Conservation (phyloP, 2,888 invertebrate genomes). For the Phalera bucephala region DNA sequence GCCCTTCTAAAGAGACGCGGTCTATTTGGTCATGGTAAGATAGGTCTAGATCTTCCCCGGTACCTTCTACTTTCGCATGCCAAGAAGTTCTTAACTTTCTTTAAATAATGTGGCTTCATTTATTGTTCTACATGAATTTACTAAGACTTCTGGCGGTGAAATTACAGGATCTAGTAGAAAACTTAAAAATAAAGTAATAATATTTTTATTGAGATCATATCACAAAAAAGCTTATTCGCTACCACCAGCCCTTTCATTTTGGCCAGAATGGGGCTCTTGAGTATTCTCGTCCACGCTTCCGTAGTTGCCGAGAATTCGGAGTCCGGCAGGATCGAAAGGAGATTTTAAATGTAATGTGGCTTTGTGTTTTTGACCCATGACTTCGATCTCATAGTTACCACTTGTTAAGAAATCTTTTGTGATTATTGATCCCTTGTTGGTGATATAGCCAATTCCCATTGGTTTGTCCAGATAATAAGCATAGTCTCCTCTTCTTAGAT, state of each 20-base stretch:
- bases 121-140: too few species aligned
- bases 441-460: slow-evolving; percentile 84
- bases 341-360: slow-evolving; percentile 88
- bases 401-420: slow-evolving; percentile 86
- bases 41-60: too few species aligned
- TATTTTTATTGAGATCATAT: slow-evolving; percentile 50
- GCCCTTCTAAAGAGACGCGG: too few species aligned
- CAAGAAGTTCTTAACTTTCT: too few species aligned
- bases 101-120: too few species aligned
- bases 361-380: slow-evolving; percentile 88
- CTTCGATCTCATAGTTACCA: slow-evolving; percentile 91
- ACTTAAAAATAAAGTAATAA: too few species aligned
- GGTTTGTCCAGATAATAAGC: slow-evolving; percentile 83
- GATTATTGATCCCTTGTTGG: slow-evolving; percentile 82
- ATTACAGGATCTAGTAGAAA: too few species aligned
- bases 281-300: slow-evolving; percentile 65
- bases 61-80: too few species aligned
- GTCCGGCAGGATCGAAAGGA: slow-evolving; percentile 92
- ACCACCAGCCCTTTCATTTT: slow-evolving; percentile 75
- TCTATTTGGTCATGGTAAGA: too few species aligned
- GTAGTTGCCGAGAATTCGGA: slow-evolving; percentile 88
- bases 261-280: slow-evolving; percentile 71
- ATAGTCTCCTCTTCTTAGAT: slow-evolving; percentile 91
- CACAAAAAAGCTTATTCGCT: slow-evolving; percentile 58
- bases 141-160: too few species aligned